phyloP scores from a whole-genome alignment of 2,888 invertebrate species.

The Hydriomena furcata region DNA sequence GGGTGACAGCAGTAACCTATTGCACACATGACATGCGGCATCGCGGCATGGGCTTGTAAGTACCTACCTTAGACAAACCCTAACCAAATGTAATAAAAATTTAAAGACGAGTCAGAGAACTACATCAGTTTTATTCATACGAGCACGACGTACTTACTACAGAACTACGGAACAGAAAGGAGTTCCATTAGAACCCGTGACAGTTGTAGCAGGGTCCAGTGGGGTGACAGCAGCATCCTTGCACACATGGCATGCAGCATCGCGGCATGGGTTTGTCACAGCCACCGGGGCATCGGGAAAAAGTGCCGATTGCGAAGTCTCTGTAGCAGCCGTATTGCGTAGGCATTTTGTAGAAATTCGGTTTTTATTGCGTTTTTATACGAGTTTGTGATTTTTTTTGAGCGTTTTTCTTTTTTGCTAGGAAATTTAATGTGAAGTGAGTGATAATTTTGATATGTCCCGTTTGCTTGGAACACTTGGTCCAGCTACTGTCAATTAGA shows the following conservation, averaged over 20 bases:
- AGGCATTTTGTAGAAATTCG: constrained; percentile 15
- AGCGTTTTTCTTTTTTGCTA: constrained; percentile 4
- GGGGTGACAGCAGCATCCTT: constrained; percentile 3
- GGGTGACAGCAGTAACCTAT: constrained; percentile 53
- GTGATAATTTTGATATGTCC: not conserved
- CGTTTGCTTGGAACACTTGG: no score
- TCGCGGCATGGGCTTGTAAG: constrained; percentile 42
- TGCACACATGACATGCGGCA: constrained; percentile 47
- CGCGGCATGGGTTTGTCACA: not conserved
- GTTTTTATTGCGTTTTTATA: no score
- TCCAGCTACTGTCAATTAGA: no score
- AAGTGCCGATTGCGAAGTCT: constrained; percentile 21
- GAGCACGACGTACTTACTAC: no score
- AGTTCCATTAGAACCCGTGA: no score
- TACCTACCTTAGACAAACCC: no score
- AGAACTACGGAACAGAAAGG: no score
- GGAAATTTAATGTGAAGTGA: not conserved
- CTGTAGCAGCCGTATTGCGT: constrained; percentile 19
- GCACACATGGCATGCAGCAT: constrained; percentile 9
- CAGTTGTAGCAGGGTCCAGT: constrained; percentile 10
- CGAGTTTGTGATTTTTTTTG: no score
- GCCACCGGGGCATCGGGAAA: constrained; percentile 17
- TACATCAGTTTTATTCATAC: no score
- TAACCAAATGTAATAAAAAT: no score
- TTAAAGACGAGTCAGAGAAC: no score